These are phyloP conservation scores for Catocala sponsa DNA, from an alignment of 2,888 invertebrate species.

Conservation along the genomic window DNA sequence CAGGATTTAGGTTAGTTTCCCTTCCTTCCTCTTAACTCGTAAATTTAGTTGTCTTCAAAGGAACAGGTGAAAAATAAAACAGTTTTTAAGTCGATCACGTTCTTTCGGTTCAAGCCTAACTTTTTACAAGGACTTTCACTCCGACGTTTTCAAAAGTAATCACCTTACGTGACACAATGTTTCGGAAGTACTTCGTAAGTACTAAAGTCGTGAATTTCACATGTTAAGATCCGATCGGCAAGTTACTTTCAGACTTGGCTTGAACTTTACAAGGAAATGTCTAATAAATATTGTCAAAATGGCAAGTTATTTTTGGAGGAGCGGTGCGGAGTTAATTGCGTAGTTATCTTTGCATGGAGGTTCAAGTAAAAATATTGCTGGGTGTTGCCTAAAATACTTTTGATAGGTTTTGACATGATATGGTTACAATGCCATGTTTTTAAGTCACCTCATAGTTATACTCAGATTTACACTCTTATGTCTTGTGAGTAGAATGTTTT, in stretches of 20 bases:
- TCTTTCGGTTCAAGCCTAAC: constrained; percentile 4
- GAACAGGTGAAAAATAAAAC: background rate
- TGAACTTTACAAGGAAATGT: constrained; percentile 14
- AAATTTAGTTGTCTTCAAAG: no score
- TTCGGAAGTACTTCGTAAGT: constrained; percentile 28
- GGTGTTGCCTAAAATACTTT: no score
- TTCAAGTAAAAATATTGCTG: no score
- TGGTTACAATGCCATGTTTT: no score
- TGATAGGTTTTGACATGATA: no score
- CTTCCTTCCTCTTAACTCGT: no score
- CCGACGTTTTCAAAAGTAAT: constrained; percentile 9
- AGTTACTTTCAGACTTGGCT: constrained; percentile 21
- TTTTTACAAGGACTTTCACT: constrained; percentile 10
- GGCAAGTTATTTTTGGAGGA: background rate
- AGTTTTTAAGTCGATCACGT: constrained; percentile 2
- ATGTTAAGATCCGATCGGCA: constrained; percentile 38
- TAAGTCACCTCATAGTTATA: no score
- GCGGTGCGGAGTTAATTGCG: no score
- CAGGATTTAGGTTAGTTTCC: no score
- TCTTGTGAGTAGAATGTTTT: no score
- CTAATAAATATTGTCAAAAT: constrained; percentile 24
- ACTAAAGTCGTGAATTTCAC: constrained; percentile 33
- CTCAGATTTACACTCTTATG: no score
- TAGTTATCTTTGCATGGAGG: no score
- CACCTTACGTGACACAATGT: constrained; percentile 16